Evolutionary conservation across 2,113 vertebrate genomes (phyloP).

Genomic region (Notarius quadriscutis): DNA sequence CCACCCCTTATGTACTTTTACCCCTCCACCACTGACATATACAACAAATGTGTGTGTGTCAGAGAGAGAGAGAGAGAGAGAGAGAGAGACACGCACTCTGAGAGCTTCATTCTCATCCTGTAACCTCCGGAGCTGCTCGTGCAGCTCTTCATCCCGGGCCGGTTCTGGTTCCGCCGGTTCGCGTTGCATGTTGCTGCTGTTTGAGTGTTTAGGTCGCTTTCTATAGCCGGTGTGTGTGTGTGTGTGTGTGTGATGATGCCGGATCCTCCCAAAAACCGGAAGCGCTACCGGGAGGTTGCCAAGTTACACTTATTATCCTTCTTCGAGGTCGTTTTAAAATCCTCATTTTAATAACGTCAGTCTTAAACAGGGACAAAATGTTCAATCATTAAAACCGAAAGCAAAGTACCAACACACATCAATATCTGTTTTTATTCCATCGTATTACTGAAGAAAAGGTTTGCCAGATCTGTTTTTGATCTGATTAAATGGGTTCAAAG

Average conservation of each 20-base stretch:
- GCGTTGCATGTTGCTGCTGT: neutral
- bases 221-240: conserved; percentile 50
- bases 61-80: too few species aligned
- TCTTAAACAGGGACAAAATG: neutral
- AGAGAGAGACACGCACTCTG: conserved; percentile 75
- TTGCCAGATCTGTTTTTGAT: neutral
- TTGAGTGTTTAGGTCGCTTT: conserved; percentile 14
- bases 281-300: conserved; percentile 12
- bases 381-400: neutral
- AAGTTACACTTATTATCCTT: neutral
- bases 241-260: neutral
- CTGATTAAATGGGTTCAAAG: neutral
- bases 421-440: neutral
- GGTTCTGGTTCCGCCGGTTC: conserved; percentile 62
- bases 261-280: conserved; percentile 22
- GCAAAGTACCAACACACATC: neutral
- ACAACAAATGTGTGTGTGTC: neutral
- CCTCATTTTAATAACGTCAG: neutral
- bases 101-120: conserved; percentile 92
- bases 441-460: neutral
- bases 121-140: conserved; percentile 87
- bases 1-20: neutral
- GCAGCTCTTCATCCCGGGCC: conserved; percentile 78
- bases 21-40: neutral
- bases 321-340: neutral